Evolutionary conservation across 2,113 vertebrate genomes (phyloP), one percentile per base, ranked within the genome.

Genomic region (Stercorarius parasiticus): DNA sequence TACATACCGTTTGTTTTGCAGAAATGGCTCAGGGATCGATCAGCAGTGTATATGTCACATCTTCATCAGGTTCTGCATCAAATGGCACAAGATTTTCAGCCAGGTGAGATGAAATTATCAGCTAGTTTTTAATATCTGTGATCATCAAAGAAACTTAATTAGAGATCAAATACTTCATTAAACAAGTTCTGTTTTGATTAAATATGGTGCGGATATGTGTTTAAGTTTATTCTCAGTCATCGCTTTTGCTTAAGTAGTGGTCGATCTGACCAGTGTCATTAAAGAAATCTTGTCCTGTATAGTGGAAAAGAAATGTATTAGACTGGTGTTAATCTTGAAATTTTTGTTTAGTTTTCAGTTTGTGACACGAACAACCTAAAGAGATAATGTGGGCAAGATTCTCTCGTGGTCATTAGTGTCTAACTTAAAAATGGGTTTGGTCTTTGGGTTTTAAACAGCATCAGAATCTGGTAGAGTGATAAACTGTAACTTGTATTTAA

Each of bases 1-100:
- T 66, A 64, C 3, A 1, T 87, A 15, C 49, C 74, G 43, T 95
- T 87, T 32, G 2, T 94, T 95, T 92, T 86, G 16, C 98, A 99
- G 99, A 99, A 98, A 99, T 99, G 99, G 99, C 99, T 97, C 99
- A 99, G 98, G 99, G 99, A 91, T 98, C 99, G 79, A 99, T 99
- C 94, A 99, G 98, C 96, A 99, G 99, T 74, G 99, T 99, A 61
- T 99, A 99, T 97, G 98, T 99, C 98, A 97, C 98, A 12, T 97
- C 97, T 86, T 98, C 99, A 8, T 98, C 99, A 81, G 98, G 98
- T 32, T 98, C 99, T 49, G 98, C 99, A 38, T 98, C 99, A 84
- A 99, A 99, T 29, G 99, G 99, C 96, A 98, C 98, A 43, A 98
- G 99, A 95, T 99, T 99, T 97, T 98, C 98, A 79, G 97, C 98